Base-by-base conservation (phyloP, 2,113 vertebrate genomes). In the Daboia siamensis region DNA sequence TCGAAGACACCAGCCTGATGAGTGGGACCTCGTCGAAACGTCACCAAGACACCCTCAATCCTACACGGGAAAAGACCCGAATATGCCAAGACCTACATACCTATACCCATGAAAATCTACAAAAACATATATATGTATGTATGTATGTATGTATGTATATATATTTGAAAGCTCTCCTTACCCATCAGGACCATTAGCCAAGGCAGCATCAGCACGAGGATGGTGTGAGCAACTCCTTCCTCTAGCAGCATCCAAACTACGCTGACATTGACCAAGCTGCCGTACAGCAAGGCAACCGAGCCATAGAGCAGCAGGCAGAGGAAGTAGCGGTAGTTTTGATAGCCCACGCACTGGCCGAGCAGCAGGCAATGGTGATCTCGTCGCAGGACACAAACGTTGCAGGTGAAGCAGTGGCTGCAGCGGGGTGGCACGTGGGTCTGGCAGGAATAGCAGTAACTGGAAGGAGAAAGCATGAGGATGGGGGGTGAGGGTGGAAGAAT, bases 271-370 rank as follows among this genome's bases (percentile, higher is more conserved):
- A 93, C 56, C 21, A 93, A 24, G 74, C 88, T 52, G 26, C 80
- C 46, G 0, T 44, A 93, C 6, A 93, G 88, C 56, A 93, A 20
- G 48, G 56, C 55, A 0, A 86, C 21, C 1, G 92, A 51, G 0
- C 92, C 55, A 6, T 93, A 57, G 1, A 93, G 74, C 29, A 93
- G 92, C n/a, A 93, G 87, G 48, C 92, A 64, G 3, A 93, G 55
- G 88, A 93, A 93, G 80, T 93, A 93, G 23, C 92, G 92, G 88
- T 93, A 93, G 74, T 93, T 93, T n/a, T 64, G 92, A 84, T 93
- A 52, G 29, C 92, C 92, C 88, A 93, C 11, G n/a, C 92, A 93
- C 88, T 93, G 92, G 88, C 74, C 92, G 0, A 93, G 88, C 80
- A 93, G n/a, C 2, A 57, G 52, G 88, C 92, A 93, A 33, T 93